These are phyloP conservation scores for Perccottus glenii DNA, from an alignment of 2,113 vertebrate species.

Conservation along the genomic window DNA sequence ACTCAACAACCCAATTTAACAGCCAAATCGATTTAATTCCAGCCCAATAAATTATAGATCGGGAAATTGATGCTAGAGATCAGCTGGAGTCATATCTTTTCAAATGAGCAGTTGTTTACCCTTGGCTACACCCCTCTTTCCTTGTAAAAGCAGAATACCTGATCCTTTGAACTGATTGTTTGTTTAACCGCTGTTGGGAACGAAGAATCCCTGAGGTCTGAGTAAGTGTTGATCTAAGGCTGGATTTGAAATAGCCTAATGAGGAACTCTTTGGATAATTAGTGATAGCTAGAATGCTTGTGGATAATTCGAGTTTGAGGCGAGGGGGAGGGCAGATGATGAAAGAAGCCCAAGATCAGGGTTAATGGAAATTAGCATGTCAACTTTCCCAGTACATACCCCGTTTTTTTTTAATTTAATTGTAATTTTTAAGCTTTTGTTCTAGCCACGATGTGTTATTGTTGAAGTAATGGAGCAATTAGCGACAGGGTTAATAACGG, in stretches of 20 bases:
- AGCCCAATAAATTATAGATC: slow-evolving; percentile 66
- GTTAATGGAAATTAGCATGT: slow-evolving; percentile 83
- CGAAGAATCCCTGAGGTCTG: slow-evolving; percentile 79
- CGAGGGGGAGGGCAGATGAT: slow-evolving; percentile 59
- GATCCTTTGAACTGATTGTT: slow-evolving; percentile 83
- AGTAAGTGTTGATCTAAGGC: slow-evolving; percentile 83
- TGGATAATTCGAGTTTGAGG: slow-evolving; percentile 82
- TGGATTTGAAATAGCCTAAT: slow-evolving; percentile 83
- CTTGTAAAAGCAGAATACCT: slow-evolving; percentile 77
- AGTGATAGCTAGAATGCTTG: slow-evolving; percentile 76
- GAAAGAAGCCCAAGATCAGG: slow-evolving; percentile 70
- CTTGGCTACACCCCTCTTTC: slow-evolving; percentile 60
- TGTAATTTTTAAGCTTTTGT: slow-evolving; percentile 69
- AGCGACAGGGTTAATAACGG: slow-evolving; percentile 73
- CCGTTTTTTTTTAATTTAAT: slow-evolving; percentile 40
- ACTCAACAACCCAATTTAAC: slow-evolving; percentile 60
- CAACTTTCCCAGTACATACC: slow-evolving; percentile 69
- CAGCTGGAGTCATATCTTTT: slow-evolving; percentile 67
- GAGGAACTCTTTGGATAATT: slow-evolving; percentile 83
- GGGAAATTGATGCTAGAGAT: slow-evolving; percentile 56
- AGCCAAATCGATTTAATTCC: slow-evolving; percentile 61
- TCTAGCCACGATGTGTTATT: slow-evolving; percentile 72
- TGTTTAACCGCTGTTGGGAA: slow-evolving; percentile 83
- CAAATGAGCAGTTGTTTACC: slow-evolving; percentile 82
- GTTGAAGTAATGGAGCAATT: slow-evolving; percentile 87